Evolutionary conservation across 2,113 vertebrate genomes (phyloP).

Genomic region (Sprattus sprattus): DNA sequence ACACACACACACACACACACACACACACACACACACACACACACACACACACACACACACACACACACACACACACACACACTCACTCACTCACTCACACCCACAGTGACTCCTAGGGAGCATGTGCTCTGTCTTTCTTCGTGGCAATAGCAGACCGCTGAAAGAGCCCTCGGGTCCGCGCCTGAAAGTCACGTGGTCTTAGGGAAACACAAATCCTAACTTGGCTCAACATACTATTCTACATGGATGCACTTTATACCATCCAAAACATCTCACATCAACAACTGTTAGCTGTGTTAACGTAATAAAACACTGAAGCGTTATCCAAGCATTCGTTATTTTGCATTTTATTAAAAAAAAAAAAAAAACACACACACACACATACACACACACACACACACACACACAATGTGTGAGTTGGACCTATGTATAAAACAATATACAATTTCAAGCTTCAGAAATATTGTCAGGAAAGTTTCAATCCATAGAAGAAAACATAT

Average conservation of each 20-base stretch:
- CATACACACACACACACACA: too few species aligned
- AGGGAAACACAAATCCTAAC: slow-evolving; percentile 41
- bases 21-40: not conserved
- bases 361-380: too few species aligned
- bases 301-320: not conserved
- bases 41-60: slow-evolving; percentile 11
- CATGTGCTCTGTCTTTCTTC: slow-evolving; percentile 35
- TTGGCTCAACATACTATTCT: not conserved
- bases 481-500: not conserved
- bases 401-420: not conserved
- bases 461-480: not conserved
- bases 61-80: not conserved
- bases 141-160: slow-evolving; percentile 30
- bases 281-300: not conserved
- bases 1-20: not conserved
- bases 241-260: not conserved
- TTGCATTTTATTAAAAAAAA: not conserved
- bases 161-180: slow-evolving; percentile 41
- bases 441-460: not conserved
- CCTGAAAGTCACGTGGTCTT: slow-evolving; percentile 69
- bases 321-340: not conserved
- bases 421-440: not conserved
- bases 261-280: not conserved
- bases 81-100: too few species aligned
- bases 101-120: slow-evolving; percentile 13